Evolutionary conservation across 2,888 invertebrate species (phyloP).

Genomic region (Caenorhabditis plicata): DNA sequence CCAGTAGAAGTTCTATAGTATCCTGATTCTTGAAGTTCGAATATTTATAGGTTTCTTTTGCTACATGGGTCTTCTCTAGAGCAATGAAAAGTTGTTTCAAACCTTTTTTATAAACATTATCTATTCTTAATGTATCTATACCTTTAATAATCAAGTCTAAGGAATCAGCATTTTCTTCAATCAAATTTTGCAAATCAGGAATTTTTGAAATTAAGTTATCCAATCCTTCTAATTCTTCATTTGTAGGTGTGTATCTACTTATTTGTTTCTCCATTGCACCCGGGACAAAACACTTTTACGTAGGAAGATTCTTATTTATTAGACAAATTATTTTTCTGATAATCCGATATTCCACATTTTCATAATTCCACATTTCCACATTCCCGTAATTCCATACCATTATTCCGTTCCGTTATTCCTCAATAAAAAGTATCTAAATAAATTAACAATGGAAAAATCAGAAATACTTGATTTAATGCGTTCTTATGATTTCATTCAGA

Average conservation of each 20-base stretch:
- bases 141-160: constrained; percentile 38
- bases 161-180: constrained; percentile 36
- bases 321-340: constrained; percentile 19
- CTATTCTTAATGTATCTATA: constrained; percentile 38
- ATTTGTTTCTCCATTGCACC: constrained; percentile 31
- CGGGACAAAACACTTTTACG: background rate
- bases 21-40: constrained; percentile 22
- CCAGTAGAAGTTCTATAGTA: constrained; percentile 7
- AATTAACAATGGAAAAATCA: constrained; percentile 19
- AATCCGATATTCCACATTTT: constrained; percentile 12
- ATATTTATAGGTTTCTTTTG: constrained; percentile 10
- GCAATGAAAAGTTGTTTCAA: constrained; percentile 30
- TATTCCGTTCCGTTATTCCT: constrained; percentile 15
- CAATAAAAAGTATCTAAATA: constrained; percentile 13
- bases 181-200: constrained; percentile 35
- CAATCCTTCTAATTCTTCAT: constrained; percentile 37
- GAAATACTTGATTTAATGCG: constrained; percentile 15
- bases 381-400: constrained; percentile 21
- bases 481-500: constrained; percentile 14
- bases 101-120: constrained; percentile 37
- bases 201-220: constrained; percentile 35
- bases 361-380: constrained; percentile 11
- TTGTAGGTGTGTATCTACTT: constrained; percentile 37
- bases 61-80: constrained; percentile 18
- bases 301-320: constrained; percentile 12